These are phyloP conservation scores for Hetaerina titia DNA, from an alignment of 2,888 invertebrate species.

Conservation along the genomic window DNA sequence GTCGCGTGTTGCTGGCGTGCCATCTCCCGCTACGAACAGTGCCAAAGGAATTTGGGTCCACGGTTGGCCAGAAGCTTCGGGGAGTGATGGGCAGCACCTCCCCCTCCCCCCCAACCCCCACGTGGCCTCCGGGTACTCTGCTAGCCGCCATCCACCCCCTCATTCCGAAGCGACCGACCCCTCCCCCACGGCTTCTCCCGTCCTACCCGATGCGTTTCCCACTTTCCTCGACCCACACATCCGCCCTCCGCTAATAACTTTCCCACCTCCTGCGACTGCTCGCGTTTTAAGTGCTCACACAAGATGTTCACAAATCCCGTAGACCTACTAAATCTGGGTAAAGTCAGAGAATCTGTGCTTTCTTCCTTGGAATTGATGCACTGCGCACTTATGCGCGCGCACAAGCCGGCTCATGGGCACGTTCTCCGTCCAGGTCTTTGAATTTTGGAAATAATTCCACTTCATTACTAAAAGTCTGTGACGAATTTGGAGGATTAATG, in stretches of 20 bases:
- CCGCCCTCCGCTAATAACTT: not conserved
- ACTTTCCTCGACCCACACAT: not conserved
- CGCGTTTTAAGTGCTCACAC: not conserved
- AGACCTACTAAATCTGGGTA: not conserved
- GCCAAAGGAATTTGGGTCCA: slow-evolving; percentile 10
- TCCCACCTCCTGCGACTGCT: not conserved
- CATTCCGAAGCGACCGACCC: too few relatives aligned
- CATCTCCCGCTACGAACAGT: not conserved
- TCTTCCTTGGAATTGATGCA: not conserved
- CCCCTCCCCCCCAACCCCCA: not conserved
- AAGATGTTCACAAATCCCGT: not conserved
- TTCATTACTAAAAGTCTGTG: too few relatives aligned
- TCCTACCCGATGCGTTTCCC: not conserved
- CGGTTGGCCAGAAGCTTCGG: not conserved
- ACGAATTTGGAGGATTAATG: too few relatives aligned
- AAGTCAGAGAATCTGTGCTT: not conserved
- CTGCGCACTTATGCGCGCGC: not conserved
- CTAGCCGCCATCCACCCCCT: too few relatives aligned
- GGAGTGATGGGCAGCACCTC: not conserved
- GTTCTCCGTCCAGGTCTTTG: too few relatives aligned
- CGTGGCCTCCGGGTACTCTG: too few relatives aligned
- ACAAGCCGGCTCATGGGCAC: not conserved
- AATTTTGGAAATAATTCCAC: too few relatives aligned
- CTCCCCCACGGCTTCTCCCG: too few relatives aligned
- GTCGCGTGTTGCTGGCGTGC: not conserved